Base-by-base conservation (phyloP, 2,888 invertebrate species). In the Cheilosia scutellata region DNA sequence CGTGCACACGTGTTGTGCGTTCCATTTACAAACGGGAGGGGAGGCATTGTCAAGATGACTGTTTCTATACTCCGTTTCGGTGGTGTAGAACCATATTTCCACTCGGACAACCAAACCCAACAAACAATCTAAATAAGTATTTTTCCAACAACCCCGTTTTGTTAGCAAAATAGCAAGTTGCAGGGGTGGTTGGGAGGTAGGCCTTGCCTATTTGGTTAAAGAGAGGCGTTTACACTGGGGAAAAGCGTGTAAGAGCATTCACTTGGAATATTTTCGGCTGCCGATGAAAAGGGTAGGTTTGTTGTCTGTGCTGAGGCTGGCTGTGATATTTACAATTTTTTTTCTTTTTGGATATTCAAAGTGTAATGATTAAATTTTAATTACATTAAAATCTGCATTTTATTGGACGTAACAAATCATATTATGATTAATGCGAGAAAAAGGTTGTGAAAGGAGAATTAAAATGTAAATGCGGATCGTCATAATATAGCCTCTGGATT, bases 61-160 rank as follows among this genome's bases (percentile, higher is more conserved):
- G 62, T 57, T 74, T 70, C 44, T 66, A 72, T 65, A 53, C 51
- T 53, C 42, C 11, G 47, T 62, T 75, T 65, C 53, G 60, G 44
- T 71, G 60, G 44, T 71, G 42, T 71, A 13, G 55, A 71, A 60
- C 71, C 51, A 66, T 57, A 74, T 74, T 83, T 83, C 79, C 62
- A 74, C 57, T 70, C 55, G 79, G 72, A 60, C 68, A 44, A 58
- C 72, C 78, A 78, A 72, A 57, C 71, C 65, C 62, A 83, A 74
- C 66, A 68, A 66, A 66, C 60, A 62, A 72, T 27, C 44, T 74
- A 47, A 74, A 33, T 51, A 68, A 44, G 55, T 47, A 44, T 55
- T 13, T 55, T 47, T 31, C 5, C 42, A 58, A 51, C 27, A 2
- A 40, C 42, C 40, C 27, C 4, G 5, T 27, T 5, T n/a, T 13